phyloP scores from a whole-genome alignment of 2,797 vertebrate species.

The Gambelia wislizenii region DNA sequence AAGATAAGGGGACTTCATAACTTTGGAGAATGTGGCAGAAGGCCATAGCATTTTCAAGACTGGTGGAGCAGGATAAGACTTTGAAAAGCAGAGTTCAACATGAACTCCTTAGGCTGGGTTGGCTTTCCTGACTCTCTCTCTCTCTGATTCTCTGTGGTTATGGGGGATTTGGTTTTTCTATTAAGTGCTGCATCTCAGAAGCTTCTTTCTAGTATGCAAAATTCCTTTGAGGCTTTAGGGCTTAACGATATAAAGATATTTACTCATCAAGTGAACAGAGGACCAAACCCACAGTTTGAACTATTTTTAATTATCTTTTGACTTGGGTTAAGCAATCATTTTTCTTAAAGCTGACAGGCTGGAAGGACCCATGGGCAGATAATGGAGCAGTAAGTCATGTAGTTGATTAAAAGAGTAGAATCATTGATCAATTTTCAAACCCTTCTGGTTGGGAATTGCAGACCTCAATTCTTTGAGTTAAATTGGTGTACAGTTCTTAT shows the following conservation, averaged over 20 bases:
- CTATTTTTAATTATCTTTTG: conserved; percentile 67
- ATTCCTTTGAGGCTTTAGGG: conserved; percentile 52
- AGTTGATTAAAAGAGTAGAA: conserved; percentile 52
- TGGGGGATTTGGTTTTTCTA: conserved; percentile 60
- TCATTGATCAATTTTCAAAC: conserved; percentile 30
- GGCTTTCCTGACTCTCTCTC: conserved; percentile 36
- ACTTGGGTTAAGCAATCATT: conserved; percentile 56
- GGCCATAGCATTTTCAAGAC: neutral
- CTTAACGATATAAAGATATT: conserved; percentile 57
- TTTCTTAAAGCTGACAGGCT: conserved; percentile 51
- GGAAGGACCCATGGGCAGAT: conserved; percentile 15
- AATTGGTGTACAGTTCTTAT: neutral
- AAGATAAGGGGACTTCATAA: neutral
- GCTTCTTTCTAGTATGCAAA: conserved; percentile 49
- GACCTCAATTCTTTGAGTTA: neutral
- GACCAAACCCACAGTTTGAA: conserved; percentile 59
- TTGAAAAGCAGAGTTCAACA: conserved; percentile 45
- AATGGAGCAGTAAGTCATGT: conserved; percentile 37
- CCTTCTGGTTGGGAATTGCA: conserved; percentile 14
- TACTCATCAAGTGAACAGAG: conserved; percentile 36
- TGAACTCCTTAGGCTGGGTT: conserved; percentile 50
- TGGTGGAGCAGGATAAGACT: neutral
- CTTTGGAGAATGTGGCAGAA: conserved; percentile 24
- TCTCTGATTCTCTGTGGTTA: conserved; percentile 25
- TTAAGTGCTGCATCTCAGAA: conserved; percentile 45